These are phyloP conservation scores for Diabrotica undecimpunctata DNA, from an alignment of 1,140 invertebrate genomes.

Conservation along the genomic window DNA sequence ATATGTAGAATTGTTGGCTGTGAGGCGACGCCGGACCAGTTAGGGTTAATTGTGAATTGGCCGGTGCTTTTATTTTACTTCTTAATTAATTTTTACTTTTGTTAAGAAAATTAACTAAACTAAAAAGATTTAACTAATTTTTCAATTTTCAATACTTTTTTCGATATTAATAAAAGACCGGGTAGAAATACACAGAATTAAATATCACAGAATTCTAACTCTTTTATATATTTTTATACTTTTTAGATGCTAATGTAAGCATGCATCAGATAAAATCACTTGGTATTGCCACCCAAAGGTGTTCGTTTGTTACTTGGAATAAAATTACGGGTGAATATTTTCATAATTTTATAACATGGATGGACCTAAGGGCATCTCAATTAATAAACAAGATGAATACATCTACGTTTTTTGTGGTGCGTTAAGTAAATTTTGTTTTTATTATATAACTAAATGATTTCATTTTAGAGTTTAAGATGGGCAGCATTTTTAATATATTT, in stretches of 20 bases:
- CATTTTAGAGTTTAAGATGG: slow-evolving; percentile 45
- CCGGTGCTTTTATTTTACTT: too few species aligned
- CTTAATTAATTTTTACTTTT: too few species aligned
- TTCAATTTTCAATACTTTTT: too few species aligned
- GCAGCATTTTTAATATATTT: slow-evolving; percentile 67
- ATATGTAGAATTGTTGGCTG: too few species aligned
- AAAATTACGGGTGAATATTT: slow-evolving; percentile 73
- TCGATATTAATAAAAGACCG: too few species aligned
- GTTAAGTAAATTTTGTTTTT: slow-evolving; percentile 18
- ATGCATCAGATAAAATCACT: slow-evolving; percentile 67
- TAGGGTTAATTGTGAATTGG: too few species aligned
- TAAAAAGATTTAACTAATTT: too few species aligned
- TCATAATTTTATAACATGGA: slow-evolving; percentile 96
- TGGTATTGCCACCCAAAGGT: slow-evolving; percentile 84
- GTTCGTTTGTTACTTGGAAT: slow-evolving; percentile 88
- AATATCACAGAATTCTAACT: too few species aligned
- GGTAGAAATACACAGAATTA: too few species aligned
- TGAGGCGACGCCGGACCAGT: too few species aligned
- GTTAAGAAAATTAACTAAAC: too few species aligned
- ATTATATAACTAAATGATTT: slow-evolving; percentile 1
- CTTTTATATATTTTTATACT: slow-evolving; percentile 4
- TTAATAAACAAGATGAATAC: slow-evolving; percentile 83
- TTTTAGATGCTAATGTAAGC: slow-evolving; percentile 58
- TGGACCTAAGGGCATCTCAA: slow-evolving; percentile 78
- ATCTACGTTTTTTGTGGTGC: slow-evolving; percentile 71